Conservation (phyloP, 1,140 invertebrate genomes). For the Artemia franciscana region DNA sequence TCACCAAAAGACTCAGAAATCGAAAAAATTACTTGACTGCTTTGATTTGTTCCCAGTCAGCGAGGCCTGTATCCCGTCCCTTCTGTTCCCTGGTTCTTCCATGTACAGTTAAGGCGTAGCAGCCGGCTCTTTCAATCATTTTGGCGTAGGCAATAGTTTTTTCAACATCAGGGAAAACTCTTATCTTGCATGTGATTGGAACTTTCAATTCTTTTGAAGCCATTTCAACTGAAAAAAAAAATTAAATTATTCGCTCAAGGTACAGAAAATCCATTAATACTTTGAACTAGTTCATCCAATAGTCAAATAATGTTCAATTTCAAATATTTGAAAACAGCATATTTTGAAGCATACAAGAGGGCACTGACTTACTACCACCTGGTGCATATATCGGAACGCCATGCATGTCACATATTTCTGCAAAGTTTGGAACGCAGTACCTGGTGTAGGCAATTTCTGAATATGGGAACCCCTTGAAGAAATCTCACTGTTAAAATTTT, state of each 20-base stretch:
- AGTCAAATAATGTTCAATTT: neutral
- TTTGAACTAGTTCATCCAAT: constrained; percentile 4
- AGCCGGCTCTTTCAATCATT: constrained; percentile 83
- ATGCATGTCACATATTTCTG: too few relatives aligned
- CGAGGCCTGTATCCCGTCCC: constrained; percentile 75
- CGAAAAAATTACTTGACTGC: constrained; percentile 51
- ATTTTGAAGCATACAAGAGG: too few relatives aligned
- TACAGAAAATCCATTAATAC: constrained; percentile 3
- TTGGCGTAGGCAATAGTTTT: constrained; percentile 76
- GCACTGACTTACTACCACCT: too few relatives aligned
- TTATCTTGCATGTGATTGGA: constrained; percentile 87
- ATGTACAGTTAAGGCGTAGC: constrained; percentile 78
- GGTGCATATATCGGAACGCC: too few relatives aligned
- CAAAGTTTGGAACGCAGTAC: too few relatives aligned
- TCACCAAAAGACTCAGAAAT: too few relatives aligned
- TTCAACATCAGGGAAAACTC: constrained; percentile 64
- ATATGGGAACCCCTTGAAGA: too few relatives aligned
- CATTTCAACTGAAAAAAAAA: constrained; percentile 29
- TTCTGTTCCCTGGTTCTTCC: constrained; percentile 88
- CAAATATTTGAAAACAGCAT: too few relatives aligned
- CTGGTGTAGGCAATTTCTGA: too few relatives aligned
- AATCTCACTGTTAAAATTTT: too few relatives aligned
- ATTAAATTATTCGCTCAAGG: too few relatives aligned
- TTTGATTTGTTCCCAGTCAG: constrained; percentile 80
- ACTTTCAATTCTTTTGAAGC: constrained; percentile 36